A percentile compares a stretch with the other conserved stretches of the same genome.
phyloP scores from a whole-genome alignment of 2,888 invertebrate species.

The Caenorhabditis virilis region DNA sequence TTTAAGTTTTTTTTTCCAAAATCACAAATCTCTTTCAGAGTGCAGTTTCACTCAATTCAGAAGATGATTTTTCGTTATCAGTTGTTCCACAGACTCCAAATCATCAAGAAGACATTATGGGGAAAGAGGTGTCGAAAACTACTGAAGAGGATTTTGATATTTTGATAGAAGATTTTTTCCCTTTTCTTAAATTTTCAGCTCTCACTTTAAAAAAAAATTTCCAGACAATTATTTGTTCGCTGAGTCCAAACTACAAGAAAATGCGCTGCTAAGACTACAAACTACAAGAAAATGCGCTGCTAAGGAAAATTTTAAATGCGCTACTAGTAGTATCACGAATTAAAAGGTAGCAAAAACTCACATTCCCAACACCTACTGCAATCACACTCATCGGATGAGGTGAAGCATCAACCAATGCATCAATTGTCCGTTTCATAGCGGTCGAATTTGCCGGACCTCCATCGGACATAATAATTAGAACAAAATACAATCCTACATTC shows the following conservation, averaged over 20 bases:
- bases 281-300: neutral
- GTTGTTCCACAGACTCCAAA: no score
- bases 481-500: slow-evolving; percentile 52
- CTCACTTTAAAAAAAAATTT: no score
- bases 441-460: slow-evolving; percentile 51
- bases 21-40: no score
- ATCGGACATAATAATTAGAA: slow-evolving; percentile 61
- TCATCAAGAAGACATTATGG: slow-evolving; percentile 31
- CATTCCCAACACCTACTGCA: slow-evolving; percentile 51
- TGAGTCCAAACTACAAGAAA: slow-evolving; percentile 23
- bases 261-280: slow-evolving; percentile 21
- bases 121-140: slow-evolving; percentile 8
- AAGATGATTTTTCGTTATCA: no score
- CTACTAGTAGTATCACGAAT: no score
- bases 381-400: slow-evolving; percentile 56
- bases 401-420: slow-evolving; percentile 58
- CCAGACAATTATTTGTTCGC: slow-evolving; percentile 41
- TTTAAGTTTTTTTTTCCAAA: no score
- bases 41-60: no score
- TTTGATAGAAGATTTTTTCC: slow-evolving; percentile 21
- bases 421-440: slow-evolving; percentile 44
- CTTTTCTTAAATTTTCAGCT: no score
- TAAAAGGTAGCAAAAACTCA: no score
- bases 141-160: slow-evolving; percentile 20
- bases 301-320: neutral